These are phyloP conservation scores for Mungos mungo DNA, from an alignment of 2,113 vertebrate genomes.

Conservation along the genomic window DNA sequence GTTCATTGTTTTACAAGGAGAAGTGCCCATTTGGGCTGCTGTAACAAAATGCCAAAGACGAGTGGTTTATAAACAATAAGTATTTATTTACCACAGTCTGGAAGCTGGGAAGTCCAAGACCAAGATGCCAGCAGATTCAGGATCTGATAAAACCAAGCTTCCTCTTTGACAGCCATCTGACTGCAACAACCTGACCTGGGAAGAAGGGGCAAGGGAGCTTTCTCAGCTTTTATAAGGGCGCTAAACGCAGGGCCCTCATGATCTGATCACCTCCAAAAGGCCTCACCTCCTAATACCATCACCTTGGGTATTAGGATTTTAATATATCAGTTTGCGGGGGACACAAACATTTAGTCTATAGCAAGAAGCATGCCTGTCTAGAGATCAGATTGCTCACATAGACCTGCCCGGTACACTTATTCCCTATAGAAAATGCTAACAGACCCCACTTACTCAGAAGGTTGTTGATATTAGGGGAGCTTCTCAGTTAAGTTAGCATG, in stretches of 20 bases:
- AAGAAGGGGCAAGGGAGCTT: neutral
- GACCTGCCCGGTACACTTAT: neutral
- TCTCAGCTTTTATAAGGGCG: neutral
- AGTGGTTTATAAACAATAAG: neutral
- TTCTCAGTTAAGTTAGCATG: neutral
- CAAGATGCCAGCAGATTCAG: neutral
- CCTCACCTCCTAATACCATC: neutral
- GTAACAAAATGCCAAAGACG: neutral
- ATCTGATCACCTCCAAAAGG: neutral
- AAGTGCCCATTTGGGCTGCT: neutral
- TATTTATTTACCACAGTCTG: neutral
- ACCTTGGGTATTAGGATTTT: neutral
- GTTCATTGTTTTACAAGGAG: neutral
- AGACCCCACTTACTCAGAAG: neutral
- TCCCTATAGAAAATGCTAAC: neutral
- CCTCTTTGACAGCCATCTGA: neutral
- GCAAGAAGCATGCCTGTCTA: neutral
- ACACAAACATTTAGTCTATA: neutral
- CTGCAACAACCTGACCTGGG: neutral
- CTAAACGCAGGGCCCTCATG: neutral
- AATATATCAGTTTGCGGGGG: neutral
- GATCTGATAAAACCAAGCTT: neutral
- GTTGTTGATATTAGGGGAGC: neutral
- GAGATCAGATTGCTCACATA: neutral
- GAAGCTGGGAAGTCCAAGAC: neutral